Conservation (phyloP, 2,113 vertebrate species). For the Xiphias gladius region DNA sequence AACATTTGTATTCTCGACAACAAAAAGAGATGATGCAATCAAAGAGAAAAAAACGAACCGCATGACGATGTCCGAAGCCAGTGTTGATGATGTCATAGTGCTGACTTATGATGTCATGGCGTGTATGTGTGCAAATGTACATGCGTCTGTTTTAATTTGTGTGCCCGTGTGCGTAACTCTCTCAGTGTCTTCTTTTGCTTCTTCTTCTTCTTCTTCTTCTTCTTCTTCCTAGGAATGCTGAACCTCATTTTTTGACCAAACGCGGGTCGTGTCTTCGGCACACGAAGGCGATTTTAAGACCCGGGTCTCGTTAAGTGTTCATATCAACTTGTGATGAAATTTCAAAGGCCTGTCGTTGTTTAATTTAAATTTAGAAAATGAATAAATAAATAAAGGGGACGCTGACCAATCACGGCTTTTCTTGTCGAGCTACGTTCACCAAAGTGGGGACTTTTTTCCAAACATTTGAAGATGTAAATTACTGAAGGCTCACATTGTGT, state of each 20-base stretch:
- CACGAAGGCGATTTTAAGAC: conserved; percentile 13
- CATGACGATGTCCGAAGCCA: conserved; percentile 81
- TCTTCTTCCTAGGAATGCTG: conserved; percentile 74
- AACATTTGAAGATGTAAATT: conserved; percentile 38
- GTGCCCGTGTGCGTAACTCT: conserved; percentile 64
- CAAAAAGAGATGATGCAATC: conserved; percentile 79
- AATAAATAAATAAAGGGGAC: conserved; percentile 1
- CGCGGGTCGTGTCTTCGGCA: conserved; percentile 42
- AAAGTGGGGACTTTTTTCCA: conserved; percentile 58
- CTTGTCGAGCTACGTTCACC: conserved; percentile 65
- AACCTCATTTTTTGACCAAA: conserved; percentile 67
- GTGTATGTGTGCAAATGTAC: conserved; percentile 74
- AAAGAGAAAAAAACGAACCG: conserved; percentile 77
- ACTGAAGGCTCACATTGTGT: conserved; percentile 40
- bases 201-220: conserved; percentile 62
- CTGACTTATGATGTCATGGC: conserved; percentile 81
- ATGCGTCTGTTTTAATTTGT: conserved; percentile 73
- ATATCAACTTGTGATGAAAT: conserved; percentile 64
- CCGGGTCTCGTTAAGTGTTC: conserved; percentile 49
- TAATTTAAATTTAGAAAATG: no score
- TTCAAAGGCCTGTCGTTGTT: conserved; percentile 22
- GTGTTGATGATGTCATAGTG: conserved; percentile 79
- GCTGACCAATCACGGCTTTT: conserved; percentile 45
- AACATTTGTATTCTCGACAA: conserved; percentile 69
- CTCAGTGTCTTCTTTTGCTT: conserved; percentile 69